Base-by-base conservation (phyloP, 2,113 vertebrate genomes). In the Neomonachus schauinslandi region DNA sequence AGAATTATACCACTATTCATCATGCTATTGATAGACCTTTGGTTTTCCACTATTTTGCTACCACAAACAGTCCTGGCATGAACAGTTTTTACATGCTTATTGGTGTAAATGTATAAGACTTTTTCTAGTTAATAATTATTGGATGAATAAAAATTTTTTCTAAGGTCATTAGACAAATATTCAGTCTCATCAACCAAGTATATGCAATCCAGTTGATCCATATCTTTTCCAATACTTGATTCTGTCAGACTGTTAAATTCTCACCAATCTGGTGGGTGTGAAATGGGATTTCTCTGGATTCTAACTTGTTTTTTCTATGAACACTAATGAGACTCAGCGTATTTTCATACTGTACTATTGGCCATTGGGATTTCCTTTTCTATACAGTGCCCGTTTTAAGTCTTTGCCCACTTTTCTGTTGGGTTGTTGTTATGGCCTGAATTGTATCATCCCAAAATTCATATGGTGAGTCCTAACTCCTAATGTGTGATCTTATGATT, bases 231-330 rank as follows among this genome's bases (percentile, higher is more conserved):
- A 85, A 1, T 49, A 67, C 31, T 71, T 61, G 49, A 61, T 85
- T 42, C 19, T 91, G 7, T 95, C 42, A 89, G 72, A 63, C 83
- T 83, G 88, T 49, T 95, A 92, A 76, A 89, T 85, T 76, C 57
- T 96, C 55, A 39, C 21, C 69, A 33, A 1, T 31, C 2, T 71
- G 8, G 9, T 46, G 3, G 26, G 31, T 18, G 10, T 49, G 42
- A n/a, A 86, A 57, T 87, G 67, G 4, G 42, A 5, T 77, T 21
- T 42, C 42, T 94, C 21, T 74, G n/a, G 7, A 28, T 90, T 71
- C 49, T 24, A 46, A 59, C 65, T 85, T 77, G 55, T 16, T 72
- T 72, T 95, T 92, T 33, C 57, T 55, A 5, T 13, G 49, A 72
- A 72, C 53, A 15, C 24, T 46, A 72, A 65, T 87, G 84, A 90